phyloP scores from a whole-genome alignment of 2,113 vertebrate genomes.

The Gobiocypris rarus region DNA sequence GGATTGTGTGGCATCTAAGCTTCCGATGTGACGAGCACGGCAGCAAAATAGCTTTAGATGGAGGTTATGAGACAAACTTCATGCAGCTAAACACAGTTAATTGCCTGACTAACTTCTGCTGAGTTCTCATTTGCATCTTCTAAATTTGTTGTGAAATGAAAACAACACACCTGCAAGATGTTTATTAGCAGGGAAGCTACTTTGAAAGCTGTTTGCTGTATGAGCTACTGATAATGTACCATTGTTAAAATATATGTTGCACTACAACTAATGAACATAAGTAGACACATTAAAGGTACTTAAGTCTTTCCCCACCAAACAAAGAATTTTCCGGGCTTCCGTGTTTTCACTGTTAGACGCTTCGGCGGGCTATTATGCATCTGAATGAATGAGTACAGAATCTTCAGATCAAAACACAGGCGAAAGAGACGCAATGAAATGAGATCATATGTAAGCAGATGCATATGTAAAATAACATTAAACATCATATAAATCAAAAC shows the following conservation, averaged over 20 bases:
- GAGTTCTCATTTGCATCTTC: neutral
- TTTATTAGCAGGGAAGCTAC: neutral
- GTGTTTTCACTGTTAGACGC: no score
- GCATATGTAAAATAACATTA: no score
- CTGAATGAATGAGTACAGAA: no score
- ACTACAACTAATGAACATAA: neutral
- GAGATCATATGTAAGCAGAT: no score
- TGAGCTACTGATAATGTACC: neutral
- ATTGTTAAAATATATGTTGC: neutral
- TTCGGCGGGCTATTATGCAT: no score
- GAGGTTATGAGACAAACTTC: neutral
- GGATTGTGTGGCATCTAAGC: slow-evolving; percentile 22
- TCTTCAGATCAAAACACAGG: no score
- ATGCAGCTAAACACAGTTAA: slow-evolving; percentile 40
- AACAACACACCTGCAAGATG: neutral
- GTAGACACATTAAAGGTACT: no score
- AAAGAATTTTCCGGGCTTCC: no score
- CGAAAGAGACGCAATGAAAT: no score
- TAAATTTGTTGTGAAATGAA: neutral
- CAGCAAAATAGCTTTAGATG: slow-evolving; percentile 24
- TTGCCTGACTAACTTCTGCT: slow-evolving; percentile 13
- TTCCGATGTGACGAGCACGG: neutral
- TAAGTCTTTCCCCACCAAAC: no score
- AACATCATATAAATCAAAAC: no score
- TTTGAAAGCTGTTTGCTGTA: neutral